phyloP scores from a whole-genome alignment of 1,140 invertebrate genomes.

The Orchestia grillus region DNA sequence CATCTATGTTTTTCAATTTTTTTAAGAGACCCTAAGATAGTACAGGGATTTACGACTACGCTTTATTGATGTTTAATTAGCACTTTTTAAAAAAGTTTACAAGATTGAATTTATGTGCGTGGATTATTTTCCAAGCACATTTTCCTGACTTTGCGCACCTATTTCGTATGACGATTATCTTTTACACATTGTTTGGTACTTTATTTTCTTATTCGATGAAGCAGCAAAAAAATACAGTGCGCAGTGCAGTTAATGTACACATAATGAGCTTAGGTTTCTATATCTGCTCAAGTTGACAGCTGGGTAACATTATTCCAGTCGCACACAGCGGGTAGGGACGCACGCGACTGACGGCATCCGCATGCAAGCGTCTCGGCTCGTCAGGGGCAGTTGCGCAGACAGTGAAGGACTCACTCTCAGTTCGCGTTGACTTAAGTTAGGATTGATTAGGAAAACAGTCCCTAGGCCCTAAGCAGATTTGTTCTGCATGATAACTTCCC shows the following conservation, averaged over 20 bases:
- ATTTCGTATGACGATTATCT: not conserved
- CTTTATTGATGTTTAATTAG: not conserved
- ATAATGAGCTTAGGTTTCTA: not conserved
- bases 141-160: not conserved
- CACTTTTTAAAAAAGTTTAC: no score
- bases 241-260: not conserved
- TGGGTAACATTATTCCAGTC: not conserved
- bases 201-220: not conserved
- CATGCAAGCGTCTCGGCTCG: not conserved
- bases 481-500: slow-evolving; percentile 53
- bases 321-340: not conserved
- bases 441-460: slow-evolving; percentile 53
- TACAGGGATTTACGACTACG: not conserved
- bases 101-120: not conserved
- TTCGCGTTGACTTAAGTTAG: slow-evolving; percentile 41
- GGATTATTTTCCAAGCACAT: not conserved
- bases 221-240: not conserved
- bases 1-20: not conserved
- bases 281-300: not conserved
- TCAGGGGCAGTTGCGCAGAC: slow-evolving; percentile 2
- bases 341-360: not conserved
- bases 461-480: slow-evolving; percentile 48
- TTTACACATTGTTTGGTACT: not conserved
- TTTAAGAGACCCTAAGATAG: not conserved
- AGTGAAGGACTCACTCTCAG: slow-evolving; percentile 28